Percentiles rank a stretch among this genome's conserved stretches.
These are phyloP conservation scores for Heliconius cydno DNA, from an alignment of 2,888 invertebrate species.

Conservation along the genomic window DNA sequence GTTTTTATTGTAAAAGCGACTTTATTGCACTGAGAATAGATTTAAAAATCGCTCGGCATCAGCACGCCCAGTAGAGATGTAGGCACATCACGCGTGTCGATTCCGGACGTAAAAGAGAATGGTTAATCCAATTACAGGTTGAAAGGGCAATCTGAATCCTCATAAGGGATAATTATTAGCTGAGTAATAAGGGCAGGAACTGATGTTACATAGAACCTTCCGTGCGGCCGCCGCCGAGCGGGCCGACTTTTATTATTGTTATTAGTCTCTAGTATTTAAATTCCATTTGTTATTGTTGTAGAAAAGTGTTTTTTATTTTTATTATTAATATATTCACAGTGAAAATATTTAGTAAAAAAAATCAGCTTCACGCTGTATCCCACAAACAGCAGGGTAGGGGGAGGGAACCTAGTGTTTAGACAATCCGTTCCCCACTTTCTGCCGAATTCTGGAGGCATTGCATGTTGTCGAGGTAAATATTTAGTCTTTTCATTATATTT, in stretches of 20 bases:
- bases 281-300: not conserved
- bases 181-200: slow-evolving; percentile 42
- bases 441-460: too few relatives aligned
- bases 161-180: slow-evolving; percentile 48
- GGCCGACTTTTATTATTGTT: not conserved
- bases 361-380: too few relatives aligned
- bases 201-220: slow-evolving; percentile 41
- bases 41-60: not conserved
- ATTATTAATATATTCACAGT: too few relatives aligned
- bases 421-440: too few relatives aligned
- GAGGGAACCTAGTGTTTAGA: too few relatives aligned
- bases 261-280: not conserved
- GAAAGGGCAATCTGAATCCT: slow-evolving; percentile 49
- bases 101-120: slow-evolving; percentile 45
- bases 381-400: too few relatives aligned
- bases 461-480: too few relatives aligned
- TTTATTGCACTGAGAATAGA: not conserved
- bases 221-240: not conserved
- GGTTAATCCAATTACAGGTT: slow-evolving; percentile 51
- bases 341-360: too few relatives aligned
- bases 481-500: too few relatives aligned
- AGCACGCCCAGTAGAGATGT: not conserved
- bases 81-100: slow-evolving; percentile 37
- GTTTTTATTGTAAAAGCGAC: not conserved
- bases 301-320: not conserved